phyloP scores from a whole-genome alignment of 2,888 invertebrate species.

The Exephanes ischioxanthus region DNA sequence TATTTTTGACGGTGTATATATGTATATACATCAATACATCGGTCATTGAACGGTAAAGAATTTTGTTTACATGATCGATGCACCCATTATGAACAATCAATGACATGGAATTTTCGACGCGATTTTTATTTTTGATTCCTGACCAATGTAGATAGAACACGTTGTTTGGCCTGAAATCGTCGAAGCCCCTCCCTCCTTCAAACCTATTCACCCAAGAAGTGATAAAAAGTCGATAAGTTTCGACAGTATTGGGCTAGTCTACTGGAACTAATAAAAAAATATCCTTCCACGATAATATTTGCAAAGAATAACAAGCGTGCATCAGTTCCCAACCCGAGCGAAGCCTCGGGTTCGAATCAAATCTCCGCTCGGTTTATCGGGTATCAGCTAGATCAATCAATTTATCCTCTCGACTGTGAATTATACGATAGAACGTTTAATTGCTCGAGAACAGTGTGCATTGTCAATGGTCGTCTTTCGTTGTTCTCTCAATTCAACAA shows the following conservation, averaged over 20 bases:
- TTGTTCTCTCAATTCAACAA: not conserved
- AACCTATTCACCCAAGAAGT: slow-evolving; percentile 15
- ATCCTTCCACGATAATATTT: slow-evolving; percentile 21
- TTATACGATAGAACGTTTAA: slow-evolving; percentile 8
- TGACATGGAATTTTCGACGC: no score
- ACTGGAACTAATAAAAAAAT: slow-evolving; percentile 31
- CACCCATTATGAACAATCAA: no score
- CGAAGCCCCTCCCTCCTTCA: no score
- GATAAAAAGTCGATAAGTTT: slow-evolving; percentile 11
- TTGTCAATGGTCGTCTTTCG: not conserved
- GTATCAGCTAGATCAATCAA: slow-evolving; percentile 7
- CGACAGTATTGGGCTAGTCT: not conserved
- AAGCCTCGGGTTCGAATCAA: slow-evolving; percentile 2
- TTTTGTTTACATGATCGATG: not conserved
- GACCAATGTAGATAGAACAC: no score
- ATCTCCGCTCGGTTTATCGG: slow-evolving; percentile 18
- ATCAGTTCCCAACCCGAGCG: not conserved
- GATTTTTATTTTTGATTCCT: no score
- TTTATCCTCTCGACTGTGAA: slow-evolving; percentile 21
- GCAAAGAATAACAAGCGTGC: not conserved
- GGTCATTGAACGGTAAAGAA: slow-evolving; percentile 25
- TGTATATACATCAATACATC: not conserved
- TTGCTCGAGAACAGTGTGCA: slow-evolving; percentile 11
- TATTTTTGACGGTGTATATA: no score
- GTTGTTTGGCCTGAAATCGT: no score